Evolutionary conservation across 2,888 invertebrate genomes (phyloP), one percentile per base, ranked within the genome.

Genomic region (Dorcus hopei): DNA sequence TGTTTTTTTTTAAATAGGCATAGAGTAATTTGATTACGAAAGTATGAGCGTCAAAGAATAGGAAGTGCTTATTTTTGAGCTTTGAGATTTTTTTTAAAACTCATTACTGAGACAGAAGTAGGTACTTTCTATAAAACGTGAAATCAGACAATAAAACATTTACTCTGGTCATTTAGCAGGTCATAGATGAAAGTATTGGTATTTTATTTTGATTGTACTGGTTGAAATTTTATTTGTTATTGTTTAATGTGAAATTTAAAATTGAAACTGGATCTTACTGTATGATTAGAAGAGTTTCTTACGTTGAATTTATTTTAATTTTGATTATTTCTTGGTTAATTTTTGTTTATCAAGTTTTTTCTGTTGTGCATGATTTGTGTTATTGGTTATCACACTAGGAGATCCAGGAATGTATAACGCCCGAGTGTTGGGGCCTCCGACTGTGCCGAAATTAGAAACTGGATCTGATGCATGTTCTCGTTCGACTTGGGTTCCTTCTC

Each of bases 401-500:
- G 77, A 77, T 70, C 75, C 76, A 62, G 70, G 72, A 70, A 68
- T 77, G 66, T 77, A 74, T 74, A 76, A 72, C 72, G 74, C 75
- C 64, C 71, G 74, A 49, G 73, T 75, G 58, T 69, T 77, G 73
- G 76, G 75, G 58, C 82, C 70, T 72, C 78, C 79, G 73, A 78
- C 82, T 54, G 68, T 83, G 38, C 83, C 85, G 39, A 85, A 86
- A 76, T 72, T 85, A 67, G 85, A 85, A 69, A 68, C 71, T 71
- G 84, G 83, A 19, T 82, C 83, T 45, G 85, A 85, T 66, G 81
- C 82, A 48, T 84, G 85, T 69, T 82, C 84, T 54, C 78, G 85
- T 64, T 79, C 82, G 61, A 84, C 84, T 79, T 86, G 86, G 86
- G 81, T 85, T 77, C 85, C 85, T 64, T 83, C 85, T 76, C 78